Evolutionary conservation across 2,888 invertebrate genomes (phyloP), one percentile per base, ranked within the genome.

Genomic region (Eupithecia exiguata): DNA sequence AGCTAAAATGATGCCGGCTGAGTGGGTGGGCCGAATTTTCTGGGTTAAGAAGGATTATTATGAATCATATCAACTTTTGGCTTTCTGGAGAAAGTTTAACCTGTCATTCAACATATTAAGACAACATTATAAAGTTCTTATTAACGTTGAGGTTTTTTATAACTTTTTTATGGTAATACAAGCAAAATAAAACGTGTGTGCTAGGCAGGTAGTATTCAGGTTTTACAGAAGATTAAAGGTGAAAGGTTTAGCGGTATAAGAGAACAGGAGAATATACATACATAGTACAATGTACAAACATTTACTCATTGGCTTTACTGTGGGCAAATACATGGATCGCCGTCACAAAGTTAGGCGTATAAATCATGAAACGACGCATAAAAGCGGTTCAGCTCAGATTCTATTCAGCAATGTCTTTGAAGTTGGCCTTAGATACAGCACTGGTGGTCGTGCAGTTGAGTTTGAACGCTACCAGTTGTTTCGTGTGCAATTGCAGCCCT

Each of bases 391-490:
- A 66, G 21, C 21, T 65, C 7, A 62, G 35, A 18, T 62, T 18
- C 16, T 0, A 35, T 5, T 35, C 35, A 62, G 62, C 16, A 18
- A n/a, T 65, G 65, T 65, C 65, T 65, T 38, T 65, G 16, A 35
- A 36, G 35, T 65, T 65, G n/a, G 10, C 12, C 38, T 38, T 65
- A 65, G 65, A 36, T 38, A 38, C 65, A n/a, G 65, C 65, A 38
- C 38, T 40, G 66, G 40, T 66, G 38, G 81, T 74, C 72, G 71
- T 75, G 69, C 74, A 72, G 74, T 72, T 65, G 43, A 74, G 63
- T 84, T 91, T 87, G 85, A 90, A 89, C 87, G 88, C 89, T 89
- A 90, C 91, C 86, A 88, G 88, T 88, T 86, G 87, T 87, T 88
- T 84, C 86, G 86, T 86, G 85, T 86, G 84, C 88, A 87, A 89